Evolutionary conservation across 2,888 invertebrate species (phyloP).

Genomic region (Drosophila formosana): DNA sequence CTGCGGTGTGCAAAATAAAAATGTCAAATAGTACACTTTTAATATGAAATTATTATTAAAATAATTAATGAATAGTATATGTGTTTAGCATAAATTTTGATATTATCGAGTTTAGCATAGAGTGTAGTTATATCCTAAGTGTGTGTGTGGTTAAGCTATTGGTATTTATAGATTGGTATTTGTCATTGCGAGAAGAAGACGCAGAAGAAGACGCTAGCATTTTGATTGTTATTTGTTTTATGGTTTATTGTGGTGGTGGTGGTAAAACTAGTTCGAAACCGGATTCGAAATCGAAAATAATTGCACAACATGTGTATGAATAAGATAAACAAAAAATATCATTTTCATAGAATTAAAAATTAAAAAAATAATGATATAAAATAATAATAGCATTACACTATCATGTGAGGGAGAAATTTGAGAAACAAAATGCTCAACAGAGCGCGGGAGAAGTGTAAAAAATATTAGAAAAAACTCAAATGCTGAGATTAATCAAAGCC

Average conservation of each 20-base stretch:
- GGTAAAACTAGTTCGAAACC: constrained; percentile 49
- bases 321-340: constrained; percentile 24
- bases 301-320: constrained; percentile 81
- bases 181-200: constrained; percentile 19
- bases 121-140: neutral
- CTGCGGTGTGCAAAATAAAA: constrained; percentile 64
- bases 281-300: constrained; percentile 54
- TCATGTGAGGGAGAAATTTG: constrained; percentile 17
- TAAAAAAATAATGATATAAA: constrained; percentile 34
- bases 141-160: constrained; percentile 26
- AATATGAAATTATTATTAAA: constrained; percentile 8
- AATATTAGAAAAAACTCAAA: constrained; percentile 27
- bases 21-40: constrained; percentile 27
- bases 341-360: constrained; percentile 22
- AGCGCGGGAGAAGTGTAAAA: constrained; percentile 7
- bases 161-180: constrained; percentile 30
- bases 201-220: constrained; percentile 18
- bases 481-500: constrained; percentile 50
- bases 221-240: neutral
- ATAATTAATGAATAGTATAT: constrained; percentile 11
- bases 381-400: neutral
- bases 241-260: constrained; percentile 7
- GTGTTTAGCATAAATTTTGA: constrained; percentile 11
- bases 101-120: constrained; percentile 15
- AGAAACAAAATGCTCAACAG: constrained; percentile 46